These are phyloP conservation scores for Babylonia areolata DNA, from an alignment of 1,140 invertebrate species.

Conservation along the genomic window DNA sequence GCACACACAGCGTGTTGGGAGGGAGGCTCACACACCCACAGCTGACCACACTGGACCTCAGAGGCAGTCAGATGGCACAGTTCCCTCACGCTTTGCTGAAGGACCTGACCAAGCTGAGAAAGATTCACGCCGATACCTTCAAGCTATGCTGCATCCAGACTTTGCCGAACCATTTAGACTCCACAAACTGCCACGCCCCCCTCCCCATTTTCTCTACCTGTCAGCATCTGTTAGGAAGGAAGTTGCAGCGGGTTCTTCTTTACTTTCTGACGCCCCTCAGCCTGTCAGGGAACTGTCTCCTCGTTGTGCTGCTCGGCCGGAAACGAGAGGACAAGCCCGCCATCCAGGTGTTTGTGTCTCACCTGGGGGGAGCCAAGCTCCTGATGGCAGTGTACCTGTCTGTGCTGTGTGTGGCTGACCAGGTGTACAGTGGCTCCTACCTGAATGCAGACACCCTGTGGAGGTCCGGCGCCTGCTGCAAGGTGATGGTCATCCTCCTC, in stretches of 20 bases:
- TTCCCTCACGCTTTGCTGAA: slow-evolving; percentile 43
- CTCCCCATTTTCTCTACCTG: slow-evolving; percentile 53
- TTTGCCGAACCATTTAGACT: background rate
- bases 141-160: slow-evolving; percentile 49
- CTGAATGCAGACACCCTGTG: slow-evolving; percentile 36
- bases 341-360: slow-evolving; percentile 49
- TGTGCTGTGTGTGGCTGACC: slow-evolving; percentile 62
- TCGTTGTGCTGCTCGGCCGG: slow-evolving; percentile 35
- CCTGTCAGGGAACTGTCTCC: slow-evolving; percentile 44
- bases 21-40: background rate
- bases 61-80: background rate
- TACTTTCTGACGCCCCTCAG: slow-evolving; percentile 39
- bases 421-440: slow-evolving; percentile 56
- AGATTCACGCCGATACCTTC: slow-evolving; percentile 40
- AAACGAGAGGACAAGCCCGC: slow-evolving; percentile 34
- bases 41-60: slow-evolving; percentile 30
- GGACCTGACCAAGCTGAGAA: slow-evolving; percentile 33
- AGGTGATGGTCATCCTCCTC: slow-evolving; percentile 25
- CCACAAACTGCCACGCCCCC: slow-evolving; percentile 45
- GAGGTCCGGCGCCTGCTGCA: slow-evolving; percentile 23
- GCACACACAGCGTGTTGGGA: background rate
- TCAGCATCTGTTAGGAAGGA: slow-evolving; percentile 43
- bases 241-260: slow-evolving; percentile 38
- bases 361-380: slow-evolving; percentile 59
- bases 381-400: slow-evolving; percentile 67